These are phyloP conservation scores for Tauraco hartlaubi DNA, from an alignment of 2,797 vertebrate genomes.

Conservation along the genomic window DNA sequence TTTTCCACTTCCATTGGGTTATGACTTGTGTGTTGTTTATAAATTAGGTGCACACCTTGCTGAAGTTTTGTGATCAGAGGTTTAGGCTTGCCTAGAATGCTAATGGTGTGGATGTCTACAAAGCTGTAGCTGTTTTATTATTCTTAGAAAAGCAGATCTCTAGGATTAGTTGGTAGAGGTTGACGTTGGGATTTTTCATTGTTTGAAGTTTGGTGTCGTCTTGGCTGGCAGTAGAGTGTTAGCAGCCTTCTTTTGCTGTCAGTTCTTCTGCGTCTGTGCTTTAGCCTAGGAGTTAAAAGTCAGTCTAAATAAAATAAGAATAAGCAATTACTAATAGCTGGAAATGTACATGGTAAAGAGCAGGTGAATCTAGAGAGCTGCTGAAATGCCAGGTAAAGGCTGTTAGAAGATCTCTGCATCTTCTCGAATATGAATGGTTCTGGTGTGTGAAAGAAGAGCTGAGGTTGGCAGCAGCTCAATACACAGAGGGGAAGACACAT, in stretches of 20 bases:
- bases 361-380: not conserved
- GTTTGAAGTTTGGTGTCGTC: not conserved
- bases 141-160: not conserved
- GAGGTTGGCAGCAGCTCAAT: not conserved
- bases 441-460: not conserved
- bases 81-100: not conserved
- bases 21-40: not conserved
- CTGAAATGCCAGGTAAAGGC: not conserved
- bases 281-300: not conserved
- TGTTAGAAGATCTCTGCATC: not conserved
- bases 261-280: not conserved
- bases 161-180: not conserved
- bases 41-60: not conserved
- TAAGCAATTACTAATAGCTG: not conserved
- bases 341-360: not conserved
- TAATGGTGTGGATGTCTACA: not conserved
- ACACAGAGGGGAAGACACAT: fast-evolving
- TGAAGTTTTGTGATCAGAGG: not conserved
- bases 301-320: not conserved
- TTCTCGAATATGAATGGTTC: not conserved
- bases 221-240: not conserved
- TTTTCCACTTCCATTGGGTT: not conserved
- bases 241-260: not conserved
- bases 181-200: not conserved
- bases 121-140: not conserved